A percentile compares a stretch with the other conserved stretches of the same genome.
These are phyloP conservation scores for Crocidura indochinensis DNA, from an alignment of 2,797 vertebrate genomes.

Conservation along the genomic window DNA sequence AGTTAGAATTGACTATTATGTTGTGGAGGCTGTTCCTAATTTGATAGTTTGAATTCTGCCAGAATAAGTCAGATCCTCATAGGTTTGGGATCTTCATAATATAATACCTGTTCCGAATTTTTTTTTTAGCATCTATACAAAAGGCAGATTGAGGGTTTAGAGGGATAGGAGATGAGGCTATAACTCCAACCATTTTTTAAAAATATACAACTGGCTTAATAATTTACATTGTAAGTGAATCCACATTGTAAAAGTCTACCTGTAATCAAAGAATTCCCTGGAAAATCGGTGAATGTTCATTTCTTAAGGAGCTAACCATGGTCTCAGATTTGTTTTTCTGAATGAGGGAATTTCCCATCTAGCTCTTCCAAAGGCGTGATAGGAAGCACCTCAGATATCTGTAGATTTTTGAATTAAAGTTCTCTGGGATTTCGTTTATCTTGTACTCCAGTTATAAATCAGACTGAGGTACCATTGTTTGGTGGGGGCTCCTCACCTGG, in stretches of 20 bases:
- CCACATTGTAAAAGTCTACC: background rate
- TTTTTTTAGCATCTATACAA: conserved; percentile 2
- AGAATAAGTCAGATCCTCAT: background rate
- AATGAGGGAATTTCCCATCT: background rate
- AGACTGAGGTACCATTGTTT: background rate
- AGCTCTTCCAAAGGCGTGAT: background rate
- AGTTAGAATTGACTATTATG: background rate
- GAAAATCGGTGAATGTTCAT: background rate
- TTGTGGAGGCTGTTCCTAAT: background rate
- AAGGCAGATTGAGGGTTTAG: background rate
- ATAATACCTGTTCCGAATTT: conserved; percentile 24
- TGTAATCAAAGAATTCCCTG: background rate
- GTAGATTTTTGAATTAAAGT: conserved; percentile 1
- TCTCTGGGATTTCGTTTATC: background rate
- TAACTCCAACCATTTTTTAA: background rate
- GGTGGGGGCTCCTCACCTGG: background rate
- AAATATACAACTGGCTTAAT: too few species aligned
- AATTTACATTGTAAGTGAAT: background rate
- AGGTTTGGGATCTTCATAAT: conserved; percentile 38
- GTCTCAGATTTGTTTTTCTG: conserved; percentile 11
- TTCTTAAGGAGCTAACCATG: background rate
- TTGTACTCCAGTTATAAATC: conserved; percentile 16
- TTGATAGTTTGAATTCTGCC: conserved; percentile 28
- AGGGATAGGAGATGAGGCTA: conserved; percentile 1
- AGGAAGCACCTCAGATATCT: background rate